Conservation (phyloP, 2,888 invertebrate genomes). For the Leptopilina drosophilae region DNA sequence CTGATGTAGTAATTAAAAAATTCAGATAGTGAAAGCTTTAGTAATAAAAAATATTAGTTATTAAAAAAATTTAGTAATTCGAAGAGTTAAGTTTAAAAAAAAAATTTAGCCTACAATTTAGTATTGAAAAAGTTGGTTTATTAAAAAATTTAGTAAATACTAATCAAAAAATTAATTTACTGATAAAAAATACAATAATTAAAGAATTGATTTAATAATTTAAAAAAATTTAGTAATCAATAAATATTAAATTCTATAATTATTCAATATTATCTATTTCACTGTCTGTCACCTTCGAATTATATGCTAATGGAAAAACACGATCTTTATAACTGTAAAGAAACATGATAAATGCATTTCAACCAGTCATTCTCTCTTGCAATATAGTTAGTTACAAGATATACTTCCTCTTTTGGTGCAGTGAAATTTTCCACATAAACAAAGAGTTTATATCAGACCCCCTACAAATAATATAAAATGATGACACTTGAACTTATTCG, state of each 20-base stretch:
- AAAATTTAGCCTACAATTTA: no score
- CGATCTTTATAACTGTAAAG: neutral
- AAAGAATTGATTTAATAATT: no score
- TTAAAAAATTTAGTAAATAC: no score
- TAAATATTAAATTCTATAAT: neutral
- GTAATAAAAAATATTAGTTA: no score
- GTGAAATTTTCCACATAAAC: conserved; percentile 54
- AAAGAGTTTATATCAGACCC: conserved; percentile 61
- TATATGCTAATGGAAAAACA: conserved; percentile 17
- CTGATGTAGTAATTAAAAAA: no score
- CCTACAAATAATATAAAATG: conserved; percentile 50
- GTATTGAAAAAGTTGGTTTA: no score
- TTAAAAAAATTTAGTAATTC: no score
- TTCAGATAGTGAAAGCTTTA: no score
- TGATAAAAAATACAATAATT: no score
- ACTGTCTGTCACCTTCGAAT: conserved; percentile 2
- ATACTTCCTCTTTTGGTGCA: neutral
- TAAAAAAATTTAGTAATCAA: no score
- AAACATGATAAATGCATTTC: neutral
- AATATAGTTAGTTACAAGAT: neutral
- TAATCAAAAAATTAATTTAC: no score
- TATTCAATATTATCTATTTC: neutral
- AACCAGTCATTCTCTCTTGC: neutral
- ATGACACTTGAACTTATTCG: neutral
- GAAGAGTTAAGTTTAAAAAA: no score